Conservation (phyloP, 2,888 invertebrate species). For the Penaeus monodon region DNA sequence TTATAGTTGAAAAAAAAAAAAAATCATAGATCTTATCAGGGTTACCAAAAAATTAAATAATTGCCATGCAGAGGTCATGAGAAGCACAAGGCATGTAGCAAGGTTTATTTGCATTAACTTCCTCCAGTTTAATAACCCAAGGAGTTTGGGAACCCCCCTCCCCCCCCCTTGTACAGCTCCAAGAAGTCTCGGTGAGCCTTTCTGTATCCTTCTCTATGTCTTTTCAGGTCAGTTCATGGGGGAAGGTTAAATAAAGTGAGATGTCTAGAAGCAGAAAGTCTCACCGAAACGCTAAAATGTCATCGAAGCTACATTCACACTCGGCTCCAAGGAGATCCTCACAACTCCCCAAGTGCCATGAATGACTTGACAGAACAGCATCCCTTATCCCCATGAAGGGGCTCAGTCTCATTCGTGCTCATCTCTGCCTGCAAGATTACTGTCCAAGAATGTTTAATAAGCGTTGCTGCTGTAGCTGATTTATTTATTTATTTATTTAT, state of each 20-base stretch:
- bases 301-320: slow-evolving; percentile 28
- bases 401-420: no score
- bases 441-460: not conserved
- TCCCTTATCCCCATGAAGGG: no score
- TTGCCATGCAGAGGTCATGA: not conserved
- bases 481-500: no score
- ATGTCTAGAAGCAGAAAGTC: slow-evolving; percentile 53
- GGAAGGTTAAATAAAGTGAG: slow-evolving; percentile 47
- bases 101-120: not conserved
- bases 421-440: no score
- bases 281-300: slow-evolving; percentile 42
- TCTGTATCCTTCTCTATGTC: slow-evolving; percentile 58
- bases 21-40: no score
- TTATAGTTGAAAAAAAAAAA: no score
- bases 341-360: no score
- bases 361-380: no score
- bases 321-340: slow-evolving; percentile 25
- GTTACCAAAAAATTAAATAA: not conserved
- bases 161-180: not conserved
- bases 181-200: slow-evolving; percentile 44
- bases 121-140: not conserved
- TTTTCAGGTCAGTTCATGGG: slow-evolving; percentile 60
- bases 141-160: not conserved
- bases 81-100: slow-evolving; percentile 13
- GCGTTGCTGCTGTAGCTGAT: slow-evolving; percentile 38